phyloP scores from a whole-genome alignment of 2,888 invertebrate species.

The Epistrophe eligans region DNA sequence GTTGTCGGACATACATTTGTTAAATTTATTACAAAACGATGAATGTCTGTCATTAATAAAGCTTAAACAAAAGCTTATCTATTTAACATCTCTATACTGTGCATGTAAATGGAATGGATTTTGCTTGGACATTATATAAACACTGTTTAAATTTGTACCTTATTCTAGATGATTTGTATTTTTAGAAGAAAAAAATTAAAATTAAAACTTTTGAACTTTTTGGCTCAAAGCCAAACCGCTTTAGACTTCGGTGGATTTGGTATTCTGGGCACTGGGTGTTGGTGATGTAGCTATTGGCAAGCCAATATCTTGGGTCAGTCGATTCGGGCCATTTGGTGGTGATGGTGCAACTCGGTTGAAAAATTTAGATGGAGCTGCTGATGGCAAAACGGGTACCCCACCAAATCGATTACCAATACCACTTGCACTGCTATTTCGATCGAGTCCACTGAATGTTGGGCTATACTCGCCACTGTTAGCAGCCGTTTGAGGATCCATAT shows the following conservation, averaged over 20 bases:
- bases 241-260: constrained; percentile 84
- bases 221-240: constrained; percentile 26
- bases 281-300: constrained; percentile 83
- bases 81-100: neutral
- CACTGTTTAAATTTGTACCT: constrained; percentile 8
- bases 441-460: constrained; percentile 83
- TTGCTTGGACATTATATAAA: constrained; percentile 1
- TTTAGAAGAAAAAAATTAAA: constrained; percentile 2
- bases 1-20: constrained; percentile 20
- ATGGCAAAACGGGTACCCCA: constrained; percentile 82
- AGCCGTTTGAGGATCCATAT: constrained; percentile 40
- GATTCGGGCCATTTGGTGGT: constrained; percentile 69
- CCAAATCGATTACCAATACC: constrained; percentile 82
- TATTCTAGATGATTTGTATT: constrained; percentile 30
- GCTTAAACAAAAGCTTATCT: neutral
- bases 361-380: constrained; percentile 79
- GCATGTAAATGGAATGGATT: neutral
- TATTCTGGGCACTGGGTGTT: constrained; percentile 81
- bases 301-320: constrained; percentile 82
- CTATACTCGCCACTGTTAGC: constrained; percentile 80
- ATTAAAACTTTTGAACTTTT: constrained; percentile 58
- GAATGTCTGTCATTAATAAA: neutral
- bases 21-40: constrained; percentile 33
- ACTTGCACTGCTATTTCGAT: constrained; percentile 82
- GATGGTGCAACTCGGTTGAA: constrained; percentile 79